Conservation (phyloP, 92 coral and sea anemone species). For the Nematostella vectensis region DNA sequence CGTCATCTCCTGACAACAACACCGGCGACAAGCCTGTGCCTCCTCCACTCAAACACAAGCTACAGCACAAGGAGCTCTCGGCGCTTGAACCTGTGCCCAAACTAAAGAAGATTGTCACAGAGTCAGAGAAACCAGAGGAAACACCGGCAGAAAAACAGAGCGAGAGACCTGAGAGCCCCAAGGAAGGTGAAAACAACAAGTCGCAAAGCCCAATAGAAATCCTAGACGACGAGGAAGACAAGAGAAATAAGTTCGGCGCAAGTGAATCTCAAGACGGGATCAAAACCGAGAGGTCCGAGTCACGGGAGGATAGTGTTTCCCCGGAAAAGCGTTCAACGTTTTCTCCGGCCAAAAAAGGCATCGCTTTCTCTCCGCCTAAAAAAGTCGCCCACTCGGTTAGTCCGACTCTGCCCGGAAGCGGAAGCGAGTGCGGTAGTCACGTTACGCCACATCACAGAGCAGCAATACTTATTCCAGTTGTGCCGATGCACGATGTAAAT, state of each 20-base stretch:
- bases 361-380: slow-evolving; percentile 34
- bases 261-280: slow-evolving; percentile 1
- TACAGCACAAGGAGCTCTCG: slow-evolving; percentile 52
- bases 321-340: slow-evolving; percentile 27
- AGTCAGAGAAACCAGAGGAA: slow-evolving; percentile 27
- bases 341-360: slow-evolving; percentile 52
- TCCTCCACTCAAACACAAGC: slow-evolving; percentile 63
- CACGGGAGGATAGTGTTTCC: slow-evolving; percentile 38
- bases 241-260: slow-evolving; percentile 31
- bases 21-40: slow-evolving; percentile 42
- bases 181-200: slow-evolving; percentile 33
- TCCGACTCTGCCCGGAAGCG: slow-evolving; percentile 66
- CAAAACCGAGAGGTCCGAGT: slow-evolving; percentile 6
- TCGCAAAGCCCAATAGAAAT: slow-evolving; percentile 70
- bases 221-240: slow-evolving; percentile 77
- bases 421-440: slow-evolving; percentile 62
- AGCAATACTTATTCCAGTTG: slow-evolving; percentile 80
- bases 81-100: slow-evolving; percentile 73
- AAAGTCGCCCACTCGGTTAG: slow-evolving; percentile 76
- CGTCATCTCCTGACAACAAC: slow-evolving; percentile 46
- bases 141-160: slow-evolving; percentile 7
- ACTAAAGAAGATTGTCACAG: slow-evolving; percentile 62
- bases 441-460: slow-evolving; percentile 81
- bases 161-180: slow-evolving; percentile 11
- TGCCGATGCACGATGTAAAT: slow-evolving; percentile 78